phyloP scores from a whole-genome alignment of 2,888 invertebrate genomes.

The Euzophera pinguis region DNA sequence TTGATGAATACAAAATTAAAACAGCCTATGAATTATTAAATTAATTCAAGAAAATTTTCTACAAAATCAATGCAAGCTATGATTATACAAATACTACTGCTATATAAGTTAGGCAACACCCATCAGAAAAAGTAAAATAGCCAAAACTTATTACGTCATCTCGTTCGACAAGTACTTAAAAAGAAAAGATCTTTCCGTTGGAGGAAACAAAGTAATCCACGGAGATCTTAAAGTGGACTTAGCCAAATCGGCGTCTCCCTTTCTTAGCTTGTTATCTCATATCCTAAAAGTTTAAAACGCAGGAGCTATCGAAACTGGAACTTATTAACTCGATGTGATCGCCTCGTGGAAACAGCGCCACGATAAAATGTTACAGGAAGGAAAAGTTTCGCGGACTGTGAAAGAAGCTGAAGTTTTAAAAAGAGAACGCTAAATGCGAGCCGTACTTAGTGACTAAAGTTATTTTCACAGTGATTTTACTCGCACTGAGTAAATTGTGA shows the following conservation, averaged over 20 bases:
- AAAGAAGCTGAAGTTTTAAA: conserved; percentile 71
- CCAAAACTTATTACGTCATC: conserved; percentile 4
- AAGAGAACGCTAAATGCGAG: conserved; percentile 71
- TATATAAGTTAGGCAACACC: too few relatives aligned
- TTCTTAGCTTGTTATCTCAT: conserved; percentile 78
- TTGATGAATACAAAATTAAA: too few relatives aligned
- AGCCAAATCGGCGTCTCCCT: conserved; percentile 72
- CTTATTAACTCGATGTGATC: conserved; percentile 80
- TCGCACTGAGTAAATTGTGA: not conserved
- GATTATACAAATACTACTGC: too few relatives aligned
- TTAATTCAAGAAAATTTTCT: too few relatives aligned
- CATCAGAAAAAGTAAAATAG: not conserved
- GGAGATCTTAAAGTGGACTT: conserved; percentile 63
- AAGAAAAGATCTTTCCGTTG: conserved; percentile 22
- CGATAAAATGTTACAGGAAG: conserved; percentile 77
- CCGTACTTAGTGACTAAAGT: conserved; percentile 53
- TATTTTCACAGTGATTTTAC: conserved; percentile 15
- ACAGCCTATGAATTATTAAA: too few relatives aligned
- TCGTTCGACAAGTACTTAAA: conserved; percentile 5
- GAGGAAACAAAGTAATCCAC: conserved; percentile 46
- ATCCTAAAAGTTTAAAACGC: conserved; percentile 79
- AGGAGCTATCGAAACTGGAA: conserved; percentile 75
- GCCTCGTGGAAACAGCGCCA: conserved; percentile 67
- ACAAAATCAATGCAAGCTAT: not conserved
- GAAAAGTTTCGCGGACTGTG: conserved; percentile 70